Conservation (phyloP, 2,797 vertebrate species). For the Ctenosaura bakeri region DNA sequence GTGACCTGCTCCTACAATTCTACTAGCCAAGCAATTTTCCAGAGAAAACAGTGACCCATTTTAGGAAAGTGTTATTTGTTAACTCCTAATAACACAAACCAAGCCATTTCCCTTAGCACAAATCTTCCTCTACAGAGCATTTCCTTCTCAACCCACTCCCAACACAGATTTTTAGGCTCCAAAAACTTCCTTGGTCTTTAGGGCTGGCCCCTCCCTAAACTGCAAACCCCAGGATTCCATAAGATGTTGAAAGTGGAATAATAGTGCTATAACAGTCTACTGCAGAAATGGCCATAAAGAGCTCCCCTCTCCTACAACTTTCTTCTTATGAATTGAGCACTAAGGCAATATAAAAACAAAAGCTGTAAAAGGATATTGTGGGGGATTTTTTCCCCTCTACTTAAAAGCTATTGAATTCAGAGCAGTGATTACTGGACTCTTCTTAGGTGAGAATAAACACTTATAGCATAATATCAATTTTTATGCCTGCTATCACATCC, state of each 20-base stretch:
- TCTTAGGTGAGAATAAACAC: neutral
- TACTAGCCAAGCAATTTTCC: too few relatives aligned
- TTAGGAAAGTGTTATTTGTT: neutral
- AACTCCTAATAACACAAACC: neutral
- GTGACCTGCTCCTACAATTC: neutral
- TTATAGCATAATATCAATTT: neutral
- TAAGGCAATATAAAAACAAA: neutral
- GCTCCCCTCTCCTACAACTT: neutral
- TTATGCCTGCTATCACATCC: neutral
- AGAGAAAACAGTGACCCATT: neutral
- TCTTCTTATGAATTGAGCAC: neutral
- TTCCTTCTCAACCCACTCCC: too few relatives aligned
- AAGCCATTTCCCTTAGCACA: neutral
- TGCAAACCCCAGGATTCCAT: too few relatives aligned
- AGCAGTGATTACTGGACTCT: neutral
- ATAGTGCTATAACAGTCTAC: too few relatives aligned
- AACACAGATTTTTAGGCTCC: neutral
- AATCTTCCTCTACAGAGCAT: neutral
- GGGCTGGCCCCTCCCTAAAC: too few relatives aligned
- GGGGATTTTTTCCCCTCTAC: neutral
- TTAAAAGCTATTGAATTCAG: neutral
- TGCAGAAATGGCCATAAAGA: neutral
- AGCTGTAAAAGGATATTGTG: neutral
- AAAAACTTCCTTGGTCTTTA: neutral
- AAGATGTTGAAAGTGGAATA: too few relatives aligned